Evolutionary conservation across 2,113 vertebrate genomes (phyloP).

Genomic region (Chaetorhynchus papuensis): DNA sequence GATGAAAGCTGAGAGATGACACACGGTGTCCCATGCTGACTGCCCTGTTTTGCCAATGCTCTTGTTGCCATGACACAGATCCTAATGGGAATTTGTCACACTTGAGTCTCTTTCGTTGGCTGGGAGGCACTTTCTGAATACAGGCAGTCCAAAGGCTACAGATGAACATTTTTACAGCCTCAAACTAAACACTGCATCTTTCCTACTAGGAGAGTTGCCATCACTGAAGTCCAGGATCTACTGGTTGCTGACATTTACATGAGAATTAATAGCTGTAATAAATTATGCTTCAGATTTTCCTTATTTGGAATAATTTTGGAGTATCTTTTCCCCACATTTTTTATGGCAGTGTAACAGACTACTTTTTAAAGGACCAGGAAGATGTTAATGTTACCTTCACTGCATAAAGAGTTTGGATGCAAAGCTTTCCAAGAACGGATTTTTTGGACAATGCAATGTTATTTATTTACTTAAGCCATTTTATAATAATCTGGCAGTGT

Average conservation of each 20-base stretch:
- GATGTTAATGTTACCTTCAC: not conserved
- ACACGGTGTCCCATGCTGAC: fast-evolving
- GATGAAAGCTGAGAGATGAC: fast-evolving
- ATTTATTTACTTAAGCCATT: slow-evolving; percentile 42
- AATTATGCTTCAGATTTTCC: slow-evolving; percentile 13
- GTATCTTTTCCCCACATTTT: not conserved
- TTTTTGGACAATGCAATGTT: not conserved
- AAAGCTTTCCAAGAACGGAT: slow-evolving; percentile 18
- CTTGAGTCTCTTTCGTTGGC: not conserved
- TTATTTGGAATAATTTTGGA: slow-evolving; percentile 28
- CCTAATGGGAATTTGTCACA: not conserved
- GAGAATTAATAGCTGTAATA: slow-evolving; percentile 26
- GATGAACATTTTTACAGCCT: not conserved
- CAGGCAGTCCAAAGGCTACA: not conserved
- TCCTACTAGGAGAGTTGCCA: slow-evolving; percentile 1
- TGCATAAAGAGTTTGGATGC: not conserved
- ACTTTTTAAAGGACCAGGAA: not conserved
- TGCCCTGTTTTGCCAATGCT: fast-evolving
- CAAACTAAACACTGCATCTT: slow-evolving; percentile 18
- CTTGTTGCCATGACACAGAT: not conserved
- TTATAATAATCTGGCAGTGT: slow-evolving; percentile 13
- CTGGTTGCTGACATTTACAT: slow-evolving; percentile 35
- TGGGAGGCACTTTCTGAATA: not conserved
- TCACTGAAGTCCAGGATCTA: not conserved
- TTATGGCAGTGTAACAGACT: not conserved